Evolutionary conservation across 2,113 vertebrate genomes (phyloP), one percentile per base, ranked within the genome.

Genomic region (Orientallactaga bullata): DNA sequence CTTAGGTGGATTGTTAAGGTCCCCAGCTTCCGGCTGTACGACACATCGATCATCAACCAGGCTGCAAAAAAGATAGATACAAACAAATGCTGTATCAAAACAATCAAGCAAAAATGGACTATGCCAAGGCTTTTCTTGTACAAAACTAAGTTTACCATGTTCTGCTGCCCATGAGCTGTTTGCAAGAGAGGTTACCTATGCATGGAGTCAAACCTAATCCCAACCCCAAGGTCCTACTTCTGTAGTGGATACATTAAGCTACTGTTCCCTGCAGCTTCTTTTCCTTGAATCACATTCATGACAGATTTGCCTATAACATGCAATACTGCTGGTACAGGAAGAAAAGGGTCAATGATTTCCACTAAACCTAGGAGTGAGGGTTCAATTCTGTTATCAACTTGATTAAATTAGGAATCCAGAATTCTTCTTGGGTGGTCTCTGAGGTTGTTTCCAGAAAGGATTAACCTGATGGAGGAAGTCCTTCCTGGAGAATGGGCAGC

Each of bases 1-100:
- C 98, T 99, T 99, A 88, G 99, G 99, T 39, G 99, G 99, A 94
- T 99, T 99, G 98, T 99, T 99, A 93, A 99, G 99, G 97, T 99
- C 99, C 1, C 99, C 99, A 1, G 99, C 98, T 97, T 99, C 99
- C 63, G 99, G 99, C 97, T 99, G 99, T 1, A 99, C 99, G 83
- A 99, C 99, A 97, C 99, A 99, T 21, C 99, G 98, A 90, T 99
- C 99, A 95, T 99, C 99, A 93, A 99, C 99, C 94, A 99, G 98
- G 96, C 99, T 99, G 98, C 58, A 93, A 89, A 98, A 90, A 97
- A 88, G 82, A 96, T 69, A 95, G 65, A 84, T 77, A 92, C 20
- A 32, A 26, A 47, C 13, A 93, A 16, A 60, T 47, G 42, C 42
- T 47, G n/a, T 47, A 47, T 47, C 42, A 51, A 23, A 24, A n/a